These are phyloP conservation scores for Drosophila tanythrix DNA, from an alignment of 2,888 invertebrate species.

Conservation along the genomic window DNA sequence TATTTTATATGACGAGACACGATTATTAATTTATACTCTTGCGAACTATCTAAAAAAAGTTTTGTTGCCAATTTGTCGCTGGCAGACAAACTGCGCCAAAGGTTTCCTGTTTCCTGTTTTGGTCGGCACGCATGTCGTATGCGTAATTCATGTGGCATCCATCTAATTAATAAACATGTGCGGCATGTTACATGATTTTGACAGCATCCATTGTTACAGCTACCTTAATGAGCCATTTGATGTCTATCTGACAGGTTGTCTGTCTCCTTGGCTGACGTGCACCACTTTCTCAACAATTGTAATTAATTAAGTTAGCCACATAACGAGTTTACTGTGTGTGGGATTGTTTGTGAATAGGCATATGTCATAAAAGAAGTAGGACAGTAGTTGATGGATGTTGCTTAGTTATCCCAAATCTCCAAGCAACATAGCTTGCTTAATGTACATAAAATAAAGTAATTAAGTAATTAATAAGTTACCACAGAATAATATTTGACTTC, in stretches of 20 bases:
- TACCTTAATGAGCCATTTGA: slow-evolving; percentile 16
- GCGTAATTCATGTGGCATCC: slow-evolving; percentile 60
- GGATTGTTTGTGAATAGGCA: slow-evolving; percentile 5
- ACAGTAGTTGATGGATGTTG: not conserved
- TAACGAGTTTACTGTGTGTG: not conserved
- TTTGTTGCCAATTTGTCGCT: slow-evolving; percentile 44
- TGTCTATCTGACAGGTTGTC: slow-evolving; percentile 40
- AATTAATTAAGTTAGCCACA: slow-evolving; percentile 58
- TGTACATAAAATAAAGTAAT: not conserved
- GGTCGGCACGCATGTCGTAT: slow-evolving; percentile 44
- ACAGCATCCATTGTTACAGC: slow-evolving; percentile 31
- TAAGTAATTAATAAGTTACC: too few species aligned
- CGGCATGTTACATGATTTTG: slow-evolving; percentile 19
- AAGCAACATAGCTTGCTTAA: not conserved
- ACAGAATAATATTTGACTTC: too few species aligned
- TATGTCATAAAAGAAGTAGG: not conserved
- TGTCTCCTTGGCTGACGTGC: slow-evolving; percentile 29
- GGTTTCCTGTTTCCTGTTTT: slow-evolving; percentile 10
- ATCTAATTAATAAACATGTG: slow-evolving; percentile 65
- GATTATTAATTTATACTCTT: slow-evolving; percentile 62
- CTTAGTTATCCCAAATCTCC: not conserved
- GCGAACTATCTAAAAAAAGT: slow-evolving; percentile 39
- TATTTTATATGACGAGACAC: slow-evolving; percentile 33
- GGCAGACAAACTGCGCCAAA: slow-evolving; percentile 6
- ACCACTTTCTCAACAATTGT: slow-evolving; percentile 44